These are phyloP conservation scores for Hemistola chrysoprasaria DNA, from an alignment of 2,888 invertebrate species.

Conservation along the genomic window DNA sequence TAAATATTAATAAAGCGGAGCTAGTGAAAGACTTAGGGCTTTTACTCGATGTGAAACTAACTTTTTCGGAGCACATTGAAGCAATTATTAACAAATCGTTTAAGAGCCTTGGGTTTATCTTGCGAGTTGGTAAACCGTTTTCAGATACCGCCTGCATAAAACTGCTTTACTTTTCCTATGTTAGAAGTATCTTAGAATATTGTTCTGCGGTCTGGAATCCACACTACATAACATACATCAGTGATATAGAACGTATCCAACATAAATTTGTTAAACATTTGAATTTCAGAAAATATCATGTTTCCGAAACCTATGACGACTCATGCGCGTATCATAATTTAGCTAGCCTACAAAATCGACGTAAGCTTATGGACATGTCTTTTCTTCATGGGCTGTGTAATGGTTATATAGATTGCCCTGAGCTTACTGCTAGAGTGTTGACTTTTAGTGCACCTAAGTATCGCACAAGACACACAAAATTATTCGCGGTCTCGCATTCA, in stretches of 20 bases:
- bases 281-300: not conserved
- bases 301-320: too few relatives aligned
- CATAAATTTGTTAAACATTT: slow-evolving; percentile 1
- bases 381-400: slow-evolving; percentile 1
- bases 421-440: slow-evolving; percentile 1
- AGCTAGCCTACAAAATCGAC: too few relatives aligned
- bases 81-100: not conserved
- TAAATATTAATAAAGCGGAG: too few relatives aligned
- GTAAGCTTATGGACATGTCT: not conserved
- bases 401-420: slow-evolving; percentile 2
- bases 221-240: not conserved
- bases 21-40: too few relatives aligned
- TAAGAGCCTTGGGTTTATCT: not conserved
- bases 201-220: too few relatives aligned
- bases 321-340: too few relatives aligned
- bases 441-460: not conserved
- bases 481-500: too few relatives aligned
- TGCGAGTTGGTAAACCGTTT: not conserved
- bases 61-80: too few relatives aligned
- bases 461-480: not conserved
- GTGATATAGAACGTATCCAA: not conserved
- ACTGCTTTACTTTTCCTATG: not conserved
- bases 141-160: not conserved
- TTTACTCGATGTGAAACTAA: too few relatives aligned
- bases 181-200: too few relatives aligned